Percentiles rank a stretch among this genome's conserved stretches.
Evolutionary conservation across 2,888 invertebrate species (phyloP).

Genomic region (Lasioglossum oenotherae): DNA sequence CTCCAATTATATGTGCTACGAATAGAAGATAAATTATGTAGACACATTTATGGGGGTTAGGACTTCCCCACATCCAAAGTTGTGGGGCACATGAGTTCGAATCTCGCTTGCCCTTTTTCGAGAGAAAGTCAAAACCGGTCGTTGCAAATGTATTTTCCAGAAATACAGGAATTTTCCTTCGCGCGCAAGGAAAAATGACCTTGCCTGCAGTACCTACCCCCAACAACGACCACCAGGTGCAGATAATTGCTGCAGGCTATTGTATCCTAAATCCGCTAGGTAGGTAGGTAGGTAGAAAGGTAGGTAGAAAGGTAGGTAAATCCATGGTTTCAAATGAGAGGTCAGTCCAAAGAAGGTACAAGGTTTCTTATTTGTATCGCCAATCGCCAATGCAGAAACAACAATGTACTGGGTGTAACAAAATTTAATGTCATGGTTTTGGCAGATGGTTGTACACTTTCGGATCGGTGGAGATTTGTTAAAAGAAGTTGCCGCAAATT

Average conservation of each 20-base stretch:
- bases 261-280: neutral
- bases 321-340: neutral
- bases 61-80: neutral
- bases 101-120: neutral
- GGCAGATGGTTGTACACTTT: too few species aligned
- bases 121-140: neutral
- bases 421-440: too few species aligned
- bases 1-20: neutral
- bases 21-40: neutral
- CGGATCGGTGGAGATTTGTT: too few species aligned
- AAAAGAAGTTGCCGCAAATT: too few species aligned
- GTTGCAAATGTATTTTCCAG: neutral
- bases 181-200: neutral
- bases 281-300: neutral
- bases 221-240: neutral
- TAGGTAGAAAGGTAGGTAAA: neutral
- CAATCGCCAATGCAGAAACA: neutral
- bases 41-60: neutral
- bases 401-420: too few species aligned
- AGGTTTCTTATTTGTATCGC: neutral
- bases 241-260: constrained; percentile 2
- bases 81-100: neutral
- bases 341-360: neutral
- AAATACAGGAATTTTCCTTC: neutral
- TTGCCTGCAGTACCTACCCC: neutral